These are phyloP conservation scores for Schizopygopsis malacanthus DNA, from an alignment of 2,797 vertebrate species.

Conservation along the genomic window DNA sequence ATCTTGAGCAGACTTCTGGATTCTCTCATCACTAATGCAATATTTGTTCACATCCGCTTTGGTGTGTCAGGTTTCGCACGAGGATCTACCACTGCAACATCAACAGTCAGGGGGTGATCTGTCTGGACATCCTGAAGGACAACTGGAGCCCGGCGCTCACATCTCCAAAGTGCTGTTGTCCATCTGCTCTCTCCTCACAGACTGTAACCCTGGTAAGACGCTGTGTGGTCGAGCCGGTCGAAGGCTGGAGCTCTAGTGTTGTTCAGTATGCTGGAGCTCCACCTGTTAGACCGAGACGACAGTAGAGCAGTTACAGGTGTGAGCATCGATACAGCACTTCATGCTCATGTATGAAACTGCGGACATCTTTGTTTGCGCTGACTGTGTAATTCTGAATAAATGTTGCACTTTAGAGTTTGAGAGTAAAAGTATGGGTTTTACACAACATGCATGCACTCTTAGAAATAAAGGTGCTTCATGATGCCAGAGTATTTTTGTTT, in stretches of 20 bases:
- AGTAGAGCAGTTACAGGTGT: conserved; percentile 66
- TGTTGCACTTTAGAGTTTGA: not conserved
- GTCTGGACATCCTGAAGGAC: conserved; percentile 86
- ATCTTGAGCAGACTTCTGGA: not conserved
- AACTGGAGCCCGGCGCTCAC: conserved; percentile 87
- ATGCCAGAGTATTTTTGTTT: no score
- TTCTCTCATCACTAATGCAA: not conserved
- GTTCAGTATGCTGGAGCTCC: conserved; percentile 54
- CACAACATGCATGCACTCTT: no score
- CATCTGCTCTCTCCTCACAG: not conserved
- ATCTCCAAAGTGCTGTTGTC: not conserved
- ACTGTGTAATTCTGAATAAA: not conserved
- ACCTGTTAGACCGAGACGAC: conserved; percentile 57
- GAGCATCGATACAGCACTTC: conserved; percentile 61
- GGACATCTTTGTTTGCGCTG: not conserved
- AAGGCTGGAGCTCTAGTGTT: conserved; percentile 45
- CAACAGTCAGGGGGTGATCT: conserved; percentile 93
- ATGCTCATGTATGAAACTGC: conserved; percentile 67
- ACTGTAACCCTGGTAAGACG: not conserved
- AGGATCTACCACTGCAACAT: conserved; percentile 95
- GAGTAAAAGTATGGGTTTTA: not conserved
- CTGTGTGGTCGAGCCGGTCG: not conserved
- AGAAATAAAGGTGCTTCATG: no score
- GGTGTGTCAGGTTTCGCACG: conserved; percentile 82
- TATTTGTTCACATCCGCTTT: not conserved